These are phyloP conservation scores for Haemorhous mexicanus DNA, from an alignment of 2,113 vertebrate species.

Conservation along the genomic window DNA sequence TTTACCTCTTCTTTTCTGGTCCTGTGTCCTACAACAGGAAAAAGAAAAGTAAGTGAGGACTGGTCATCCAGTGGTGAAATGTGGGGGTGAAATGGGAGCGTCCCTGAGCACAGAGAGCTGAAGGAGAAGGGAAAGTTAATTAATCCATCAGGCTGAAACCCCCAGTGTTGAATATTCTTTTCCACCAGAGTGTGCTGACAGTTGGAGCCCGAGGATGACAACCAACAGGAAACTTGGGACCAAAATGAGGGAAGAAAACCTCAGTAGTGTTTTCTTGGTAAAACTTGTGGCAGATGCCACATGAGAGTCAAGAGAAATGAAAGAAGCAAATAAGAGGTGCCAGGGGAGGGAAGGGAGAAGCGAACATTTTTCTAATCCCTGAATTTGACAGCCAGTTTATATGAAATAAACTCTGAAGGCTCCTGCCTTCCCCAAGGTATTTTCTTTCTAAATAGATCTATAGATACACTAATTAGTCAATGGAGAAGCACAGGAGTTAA, in stretches of 20 bases:
- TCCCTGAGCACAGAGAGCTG: neutral
- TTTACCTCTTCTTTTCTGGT: neutral
- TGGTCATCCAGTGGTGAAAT: neutral
- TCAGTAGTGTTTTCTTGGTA: neutral
- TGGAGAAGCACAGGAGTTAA: constrained; percentile 46
- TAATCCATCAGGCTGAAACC: neutral
- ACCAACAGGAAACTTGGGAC: neutral
- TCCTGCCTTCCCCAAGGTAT: constrained; percentile 24
- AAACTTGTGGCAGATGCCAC: neutral
- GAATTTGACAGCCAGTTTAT: constrained; percentile 22
- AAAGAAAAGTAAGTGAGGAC: neutral
- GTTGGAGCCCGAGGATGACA: neutral
- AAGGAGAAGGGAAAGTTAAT: neutral
- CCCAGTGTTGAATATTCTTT: neutral
- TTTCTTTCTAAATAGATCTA: constrained; percentile 50
- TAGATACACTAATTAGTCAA: constrained; percentile 59
- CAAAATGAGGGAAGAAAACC: neutral
- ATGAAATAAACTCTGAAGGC: constrained; percentile 16
- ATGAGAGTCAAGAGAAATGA: neutral
- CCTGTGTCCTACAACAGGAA: neutral
- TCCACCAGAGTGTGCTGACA: neutral
- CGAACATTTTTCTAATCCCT: neutral
- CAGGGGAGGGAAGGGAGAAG: constrained; percentile 7
- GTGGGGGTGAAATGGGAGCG: neutral
- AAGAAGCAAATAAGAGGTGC: constrained; percentile 1